Base-by-base conservation (phyloP, 2,888 invertebrate genomes). In the Altica lythri region DNA sequence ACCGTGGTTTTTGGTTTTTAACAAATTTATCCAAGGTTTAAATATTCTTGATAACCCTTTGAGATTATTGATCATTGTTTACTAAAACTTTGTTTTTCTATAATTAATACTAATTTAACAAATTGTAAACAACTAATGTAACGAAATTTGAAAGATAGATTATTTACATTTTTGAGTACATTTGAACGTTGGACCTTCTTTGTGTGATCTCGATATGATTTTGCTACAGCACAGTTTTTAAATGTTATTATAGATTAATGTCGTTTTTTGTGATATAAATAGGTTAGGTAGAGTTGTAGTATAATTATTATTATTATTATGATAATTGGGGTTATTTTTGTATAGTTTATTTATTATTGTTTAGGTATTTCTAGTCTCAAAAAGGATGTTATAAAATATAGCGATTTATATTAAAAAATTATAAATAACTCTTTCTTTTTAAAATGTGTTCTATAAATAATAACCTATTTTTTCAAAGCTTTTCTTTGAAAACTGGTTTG, bases 241-340 rank as follows among this genome's bases (percentile, higher is more conserved):
- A n/a, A n/a, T 44, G 30, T 29, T 44, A 44, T 5, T 4, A n/a
- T 48, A 37, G 37, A 47, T 32, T 35, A 35, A 47, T 27, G 19
- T 34, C 32, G 34, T 9, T 9, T 17, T 47, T 48, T 48, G 48
- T 48, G 48, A 48, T 48, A 48, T 48, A 18, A 30, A 34, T 48
- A 48, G 18, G 13, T 18, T 37, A 38, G 6, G 29, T 44, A 44
- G 44, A 10, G 13, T 14, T 10, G 1, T 27, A 5, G 42, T 8
- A 13, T 25, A 40, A 10, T 12, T 40, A 40, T 22, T 27, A 5
- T 25, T 8, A 13, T 25, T 22, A 10, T 12, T 40, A 40, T 22
- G 34, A 40, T 40, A 14, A 5, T 12, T 48, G 38, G 38, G 48
- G 48, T 38, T 48, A 40, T 40, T 48, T 48, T 48, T 48, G n/a